A percentile compares a stretch with the other conserved stretches of the same genome.
Evolutionary conservation across 2,888 invertebrate species (phyloP).

Genomic region (Brachyptera risi): DNA sequence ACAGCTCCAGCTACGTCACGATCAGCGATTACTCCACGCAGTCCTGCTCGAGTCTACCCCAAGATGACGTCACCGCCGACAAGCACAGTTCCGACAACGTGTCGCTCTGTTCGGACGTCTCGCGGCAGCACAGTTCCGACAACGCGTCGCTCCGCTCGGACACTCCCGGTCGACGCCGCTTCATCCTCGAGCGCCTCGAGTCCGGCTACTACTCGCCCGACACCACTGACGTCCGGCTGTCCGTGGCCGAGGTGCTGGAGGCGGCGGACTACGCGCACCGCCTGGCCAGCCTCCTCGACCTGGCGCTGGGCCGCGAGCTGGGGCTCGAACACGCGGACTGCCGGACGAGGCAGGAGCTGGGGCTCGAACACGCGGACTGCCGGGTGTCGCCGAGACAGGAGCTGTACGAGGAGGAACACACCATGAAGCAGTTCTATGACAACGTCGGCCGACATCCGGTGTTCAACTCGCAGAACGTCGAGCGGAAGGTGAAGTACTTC

Average conservation of each 20-base stretch:
- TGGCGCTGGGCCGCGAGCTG: conserved; percentile 18
- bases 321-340: neutral
- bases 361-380: neutral
- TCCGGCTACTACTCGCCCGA: conserved; percentile 18
- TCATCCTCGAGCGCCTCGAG: conserved; percentile 4
- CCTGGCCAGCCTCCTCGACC: conserved; percentile 25
- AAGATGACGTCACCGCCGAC: neutral
- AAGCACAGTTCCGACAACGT: neutral
- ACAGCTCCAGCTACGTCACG: neutral
- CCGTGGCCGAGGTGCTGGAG: conserved; percentile 23
- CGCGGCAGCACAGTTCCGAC: neutral
- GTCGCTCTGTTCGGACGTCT: neutral
- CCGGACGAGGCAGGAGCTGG: neutral
- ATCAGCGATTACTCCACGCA: neutral
- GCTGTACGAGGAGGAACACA: neutral
- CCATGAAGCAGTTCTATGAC: neutral
- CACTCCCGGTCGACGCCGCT: neutral
- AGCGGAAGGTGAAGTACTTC: neutral
- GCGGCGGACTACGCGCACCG: conserved; percentile 27
- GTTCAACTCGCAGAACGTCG: neutral
- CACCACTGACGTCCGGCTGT: conserved; percentile 14
- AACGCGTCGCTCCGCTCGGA: neutral
- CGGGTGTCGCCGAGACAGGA: neutral
- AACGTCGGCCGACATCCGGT: neutral
- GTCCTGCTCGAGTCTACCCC: neutral